These are phyloP conservation scores for Phenacoccus solenopsis DNA, from an alignment of 1,140 invertebrate species.

Conservation along the genomic window DNA sequence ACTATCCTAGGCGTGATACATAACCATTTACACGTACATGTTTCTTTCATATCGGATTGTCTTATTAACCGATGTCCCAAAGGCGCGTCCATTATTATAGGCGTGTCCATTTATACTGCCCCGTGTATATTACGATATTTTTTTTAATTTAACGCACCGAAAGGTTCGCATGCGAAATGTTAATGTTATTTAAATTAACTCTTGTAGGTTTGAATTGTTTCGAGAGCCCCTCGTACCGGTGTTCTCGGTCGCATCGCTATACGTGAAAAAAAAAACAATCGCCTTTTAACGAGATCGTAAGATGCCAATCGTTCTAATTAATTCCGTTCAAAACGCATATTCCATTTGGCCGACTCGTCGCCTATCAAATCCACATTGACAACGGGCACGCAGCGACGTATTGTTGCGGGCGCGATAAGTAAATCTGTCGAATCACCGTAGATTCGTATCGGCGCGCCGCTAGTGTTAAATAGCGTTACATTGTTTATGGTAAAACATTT, in stretches of 20 bases:
- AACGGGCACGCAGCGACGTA: too few relatives aligned
- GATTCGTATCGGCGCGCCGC: background rate
- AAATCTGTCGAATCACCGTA: background rate
- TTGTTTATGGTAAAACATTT: background rate
- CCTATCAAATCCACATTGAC: too few relatives aligned
- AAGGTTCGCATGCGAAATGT: conserved; percentile 1
- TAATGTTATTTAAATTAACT: conserved; percentile 4
- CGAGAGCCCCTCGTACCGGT: too few relatives aligned
- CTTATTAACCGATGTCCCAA: background rate
- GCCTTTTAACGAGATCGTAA: background rate
- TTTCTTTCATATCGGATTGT: conserved; percentile 2
- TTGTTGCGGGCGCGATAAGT: background rate
- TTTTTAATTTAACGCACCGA: background rate
- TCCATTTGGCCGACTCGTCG: background rate
- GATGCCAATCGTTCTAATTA: background rate
- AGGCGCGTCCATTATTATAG: conserved; percentile 1
- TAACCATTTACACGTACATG: conserved; percentile 1
- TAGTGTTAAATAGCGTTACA: background rate
- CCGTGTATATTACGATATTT: background rate
- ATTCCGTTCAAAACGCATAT: background rate
- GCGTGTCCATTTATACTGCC: background rate
- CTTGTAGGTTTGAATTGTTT: background rate
- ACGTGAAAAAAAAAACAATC: background rate
- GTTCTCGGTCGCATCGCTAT: too few relatives aligned
- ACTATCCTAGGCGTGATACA: background rate